phyloP scores from a whole-genome alignment of 2,797 vertebrate genomes.

The Paedocypris micromegethes region DNA sequence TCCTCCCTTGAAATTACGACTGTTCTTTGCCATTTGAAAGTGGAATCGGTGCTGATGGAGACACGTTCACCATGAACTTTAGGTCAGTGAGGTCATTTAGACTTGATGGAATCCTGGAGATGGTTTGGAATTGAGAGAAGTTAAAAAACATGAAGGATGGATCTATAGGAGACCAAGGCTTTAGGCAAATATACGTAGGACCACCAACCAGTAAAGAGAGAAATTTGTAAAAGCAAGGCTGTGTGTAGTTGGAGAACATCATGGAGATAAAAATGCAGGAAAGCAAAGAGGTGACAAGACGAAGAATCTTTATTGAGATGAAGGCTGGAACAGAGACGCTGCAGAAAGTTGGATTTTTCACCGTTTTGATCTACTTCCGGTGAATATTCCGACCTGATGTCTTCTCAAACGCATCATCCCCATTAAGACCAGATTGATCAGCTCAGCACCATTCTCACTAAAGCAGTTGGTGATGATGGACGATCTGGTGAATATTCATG shows the following conservation, averaged over 20 bases:
- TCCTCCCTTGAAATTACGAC: too few species aligned
- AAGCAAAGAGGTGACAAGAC: too few species aligned
- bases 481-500: constrained; percentile 33
- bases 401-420: not conserved
- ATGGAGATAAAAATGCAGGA: too few species aligned
- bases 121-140: constrained; percentile 1
- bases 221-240: constrained; percentile 10
- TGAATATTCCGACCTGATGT: too few species aligned
- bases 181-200: not conserved
- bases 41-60: not conserved
- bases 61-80: not conserved
- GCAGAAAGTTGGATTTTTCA: too few species aligned
- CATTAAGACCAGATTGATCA: constrained; percentile 1
- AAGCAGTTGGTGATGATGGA: constrained; percentile 4
- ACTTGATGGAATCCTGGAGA: not conserved
- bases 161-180: not conserved
- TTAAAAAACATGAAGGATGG: not conserved
- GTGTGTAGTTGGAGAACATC: not conserved
- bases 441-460: not conserved
- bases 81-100: not conserved
- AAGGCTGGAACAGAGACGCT: too few species aligned
- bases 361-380: too few species aligned
- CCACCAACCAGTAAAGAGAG: too few species aligned
- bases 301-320: too few species aligned
- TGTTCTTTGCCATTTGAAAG: too few species aligned